Conservation (phyloP, 2,113 vertebrate species). For the Dromas ardeola region DNA sequence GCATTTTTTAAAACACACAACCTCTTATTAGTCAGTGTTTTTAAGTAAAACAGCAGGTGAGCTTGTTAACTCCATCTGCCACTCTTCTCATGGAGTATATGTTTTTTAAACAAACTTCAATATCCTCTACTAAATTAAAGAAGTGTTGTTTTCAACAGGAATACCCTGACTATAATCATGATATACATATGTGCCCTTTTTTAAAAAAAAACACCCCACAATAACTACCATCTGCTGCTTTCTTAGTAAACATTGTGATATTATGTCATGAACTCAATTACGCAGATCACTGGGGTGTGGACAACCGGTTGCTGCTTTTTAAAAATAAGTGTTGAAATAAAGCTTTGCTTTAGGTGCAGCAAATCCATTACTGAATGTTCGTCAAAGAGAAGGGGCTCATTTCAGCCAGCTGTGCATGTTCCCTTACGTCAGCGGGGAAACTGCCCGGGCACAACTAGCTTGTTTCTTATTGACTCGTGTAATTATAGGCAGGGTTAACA, state of each 20-base stretch:
- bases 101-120: slow-evolving; percentile 19
- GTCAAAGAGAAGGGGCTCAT: background rate
- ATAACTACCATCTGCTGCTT: slow-evolving; percentile 23
- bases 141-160: background rate
- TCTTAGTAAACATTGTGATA: background rate
- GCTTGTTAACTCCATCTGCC: background rate
- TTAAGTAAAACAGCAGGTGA: background rate
- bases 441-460: background rate
- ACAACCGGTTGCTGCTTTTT: background rate
- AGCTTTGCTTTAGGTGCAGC: slow-evolving; percentile 26
- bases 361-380: slow-evolving; percentile 5
- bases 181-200: background rate
- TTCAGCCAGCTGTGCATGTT: background rate
- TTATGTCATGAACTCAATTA: slow-evolving; percentile 20
- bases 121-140: background rate
- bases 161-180: background rate
- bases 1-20: background rate
- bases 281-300: background rate
- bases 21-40: background rate
- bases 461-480: background rate
- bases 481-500: background rate
- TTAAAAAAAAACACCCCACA: background rate
- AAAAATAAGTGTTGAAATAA: slow-evolving; percentile 14
- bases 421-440: slow-evolving; percentile 31
- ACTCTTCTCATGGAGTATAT: background rate